These are phyloP conservation scores for Acanthopleura granulata DNA, from an alignment of 2,888 invertebrate species.

Conservation along the genomic window DNA sequence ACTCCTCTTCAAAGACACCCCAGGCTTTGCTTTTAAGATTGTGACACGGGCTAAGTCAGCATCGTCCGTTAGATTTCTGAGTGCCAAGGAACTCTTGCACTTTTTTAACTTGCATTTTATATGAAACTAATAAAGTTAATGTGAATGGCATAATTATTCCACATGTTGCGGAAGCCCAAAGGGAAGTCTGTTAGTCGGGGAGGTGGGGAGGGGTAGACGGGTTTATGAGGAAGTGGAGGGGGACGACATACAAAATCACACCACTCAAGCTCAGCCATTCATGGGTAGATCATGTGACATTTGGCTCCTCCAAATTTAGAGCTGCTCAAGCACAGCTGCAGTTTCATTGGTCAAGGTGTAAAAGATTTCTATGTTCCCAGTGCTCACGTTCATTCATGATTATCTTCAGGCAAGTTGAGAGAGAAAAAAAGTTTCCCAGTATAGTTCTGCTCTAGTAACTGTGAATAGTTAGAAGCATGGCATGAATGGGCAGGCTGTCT, in stretches of 20 bases:
- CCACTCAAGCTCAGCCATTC: conserved; percentile 14
- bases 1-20: too few species aligned
- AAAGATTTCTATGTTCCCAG: neutral
- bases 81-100: too few species aligned
- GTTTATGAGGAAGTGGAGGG: neutral
- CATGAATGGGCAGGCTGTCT: neutral
- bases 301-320: conserved; percentile 15
- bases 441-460: neutral
- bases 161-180: neutral
- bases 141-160: conserved; percentile 4
- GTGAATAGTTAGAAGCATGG: neutral
- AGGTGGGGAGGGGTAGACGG: neutral
- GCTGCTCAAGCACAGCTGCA: neutral
- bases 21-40: too few species aligned
- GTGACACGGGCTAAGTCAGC: too few species aligned
- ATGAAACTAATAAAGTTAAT: conserved; percentile 6
- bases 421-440: neutral
- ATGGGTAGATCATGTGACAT: neutral
- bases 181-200: neutral
- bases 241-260: neutral
- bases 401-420: neutral
- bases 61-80: too few species aligned
- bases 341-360: neutral
- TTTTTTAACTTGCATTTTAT: neutral
- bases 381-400: neutral